Percentiles rank a stretch among this genome's conserved stretches.
Evolutionary conservation across 2,888 invertebrate genomes (phyloP).

Genomic region (Drosophila anomelani): DNA sequence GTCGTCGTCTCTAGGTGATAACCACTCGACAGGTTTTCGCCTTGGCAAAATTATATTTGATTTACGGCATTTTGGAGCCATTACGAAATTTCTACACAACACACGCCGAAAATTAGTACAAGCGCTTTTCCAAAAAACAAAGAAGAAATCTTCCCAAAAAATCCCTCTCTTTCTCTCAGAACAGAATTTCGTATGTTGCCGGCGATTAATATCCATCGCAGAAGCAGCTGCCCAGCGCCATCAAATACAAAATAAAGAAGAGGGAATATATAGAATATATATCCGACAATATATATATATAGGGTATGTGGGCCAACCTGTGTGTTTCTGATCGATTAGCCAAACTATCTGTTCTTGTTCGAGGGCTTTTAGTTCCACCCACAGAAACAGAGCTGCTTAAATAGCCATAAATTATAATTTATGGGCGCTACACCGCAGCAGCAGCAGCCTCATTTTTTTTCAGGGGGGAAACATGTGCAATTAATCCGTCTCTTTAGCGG

Average conservation of each 20-base stretch:
- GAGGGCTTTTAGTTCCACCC: slow-evolving; percentile 70
- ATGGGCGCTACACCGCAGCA: slow-evolving; percentile 54
- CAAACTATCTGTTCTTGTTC: slow-evolving; percentile 44
- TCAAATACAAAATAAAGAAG: slow-evolving; percentile 49
- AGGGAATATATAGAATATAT: not conserved
- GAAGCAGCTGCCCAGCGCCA: slow-evolving; percentile 77
- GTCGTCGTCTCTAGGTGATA: slow-evolving; percentile 67
- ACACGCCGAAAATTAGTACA: slow-evolving; percentile 53
- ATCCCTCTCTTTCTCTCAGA: not conserved
- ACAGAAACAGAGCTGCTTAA: slow-evolving; percentile 60
- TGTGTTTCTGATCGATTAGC: slow-evolving; percentile 76
- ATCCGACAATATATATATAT: slow-evolving; percentile 14
- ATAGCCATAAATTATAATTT: slow-evolving; percentile 80
- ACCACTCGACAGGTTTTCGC: slow-evolving; percentile 65
- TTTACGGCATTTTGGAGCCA: slow-evolving; percentile 75
- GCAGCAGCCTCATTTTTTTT: slow-evolving; percentile 22
- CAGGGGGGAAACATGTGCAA: slow-evolving; percentile 68
- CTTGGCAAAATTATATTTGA: slow-evolving; percentile 62
- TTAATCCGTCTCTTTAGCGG: slow-evolving; percentile 80
- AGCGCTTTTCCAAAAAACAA: slow-evolving; percentile 49
- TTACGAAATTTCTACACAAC: slow-evolving; percentile 79
- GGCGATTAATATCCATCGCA: slow-evolving; percentile 79
- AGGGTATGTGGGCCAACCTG: slow-evolving; percentile 71
- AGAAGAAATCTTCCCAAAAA: not conserved
- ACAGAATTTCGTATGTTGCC: slow-evolving; percentile 74